phyloP scores from a whole-genome alignment of 2,888 invertebrate genomes.

The Synergus laeviventris region DNA sequence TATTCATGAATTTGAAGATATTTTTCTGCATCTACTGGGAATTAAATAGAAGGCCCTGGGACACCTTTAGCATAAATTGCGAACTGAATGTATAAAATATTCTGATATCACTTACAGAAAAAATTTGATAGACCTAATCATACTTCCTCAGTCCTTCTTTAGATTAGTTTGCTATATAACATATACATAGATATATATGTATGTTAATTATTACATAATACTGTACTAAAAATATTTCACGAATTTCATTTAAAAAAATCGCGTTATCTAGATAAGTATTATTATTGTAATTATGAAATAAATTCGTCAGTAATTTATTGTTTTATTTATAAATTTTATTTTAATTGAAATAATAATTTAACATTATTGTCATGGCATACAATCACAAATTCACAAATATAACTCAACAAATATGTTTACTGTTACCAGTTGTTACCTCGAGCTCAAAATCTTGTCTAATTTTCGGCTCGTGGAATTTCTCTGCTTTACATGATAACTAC shows the following conservation, averaged over 20 bases:
- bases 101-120: slow-evolving; percentile 70
- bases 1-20: not conserved
- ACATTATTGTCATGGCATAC: not conserved
- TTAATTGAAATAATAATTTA: not conserved
- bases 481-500: not conserved
- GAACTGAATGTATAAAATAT: slow-evolving; percentile 49
- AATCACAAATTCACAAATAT: not conserved
- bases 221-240: slow-evolving; percentile 16
- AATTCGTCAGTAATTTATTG: not conserved
- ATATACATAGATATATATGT: slow-evolving; percentile 57
- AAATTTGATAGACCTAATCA: slow-evolving; percentile 69
- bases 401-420: not conserved
- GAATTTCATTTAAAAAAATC: not conserved
- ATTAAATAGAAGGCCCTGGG: not conserved
- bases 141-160: slow-evolving; percentile 69
- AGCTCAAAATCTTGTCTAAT: not conserved
- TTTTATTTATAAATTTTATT: slow-evolving; percentile 9
- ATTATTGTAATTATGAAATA: slow-evolving; percentile 27
- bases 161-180: slow-evolving; percentile 73
- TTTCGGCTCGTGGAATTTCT: not conserved
- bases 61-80: slow-evolving; percentile 21
- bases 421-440: not conserved
- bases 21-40: slow-evolving; percentile 36
- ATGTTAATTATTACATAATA: slow-evolving; percentile 22
- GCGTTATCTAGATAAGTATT: not conserved